phyloP scores from a whole-genome alignment of 2,888 invertebrate species.

The Punctoribates punctum region DNA sequence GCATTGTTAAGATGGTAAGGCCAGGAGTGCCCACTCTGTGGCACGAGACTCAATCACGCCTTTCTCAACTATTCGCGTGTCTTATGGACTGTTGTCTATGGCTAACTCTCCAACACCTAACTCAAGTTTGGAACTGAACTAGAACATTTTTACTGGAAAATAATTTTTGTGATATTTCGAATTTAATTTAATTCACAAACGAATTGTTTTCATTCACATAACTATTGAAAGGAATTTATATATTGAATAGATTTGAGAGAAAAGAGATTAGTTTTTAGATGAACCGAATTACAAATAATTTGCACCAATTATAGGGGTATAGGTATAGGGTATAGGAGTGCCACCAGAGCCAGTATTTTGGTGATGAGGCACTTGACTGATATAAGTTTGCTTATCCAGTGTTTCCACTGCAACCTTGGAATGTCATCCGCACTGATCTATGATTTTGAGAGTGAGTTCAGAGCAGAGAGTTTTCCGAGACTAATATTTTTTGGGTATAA shows the following conservation, averaged over 20 bases:
- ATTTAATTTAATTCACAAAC: background rate
- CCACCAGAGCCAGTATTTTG: background rate
- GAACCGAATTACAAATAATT: conserved; percentile 14
- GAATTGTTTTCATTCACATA: background rate
- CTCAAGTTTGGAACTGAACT: too few species aligned
- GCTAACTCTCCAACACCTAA: too few species aligned
- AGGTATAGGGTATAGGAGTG: conserved; percentile 32
- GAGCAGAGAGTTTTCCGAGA: background rate
- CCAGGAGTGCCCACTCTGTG: conserved; percentile 13
- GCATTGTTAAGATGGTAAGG: background rate
- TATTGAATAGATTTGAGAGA: background rate
- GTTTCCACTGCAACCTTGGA: conserved; percentile 19
- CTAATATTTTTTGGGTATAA: background rate
- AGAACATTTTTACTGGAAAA: too few species aligned
- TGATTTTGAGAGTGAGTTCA: conserved; percentile 19
- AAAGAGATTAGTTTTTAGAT: background rate
- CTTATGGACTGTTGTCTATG: background rate
- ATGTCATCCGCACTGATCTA: conserved; percentile 30
- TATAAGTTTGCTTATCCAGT: background rate
- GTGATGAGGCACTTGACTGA: conserved; percentile 9
- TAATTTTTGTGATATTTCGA: too few species aligned
- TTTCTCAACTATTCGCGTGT: background rate
- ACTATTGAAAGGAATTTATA: background rate
- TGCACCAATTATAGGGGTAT: too few species aligned
- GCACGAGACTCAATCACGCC: conserved; percentile 32